phyloP scores from a whole-genome alignment of 2,888 invertebrate genomes.

The Conops quadrifasciatus region DNA sequence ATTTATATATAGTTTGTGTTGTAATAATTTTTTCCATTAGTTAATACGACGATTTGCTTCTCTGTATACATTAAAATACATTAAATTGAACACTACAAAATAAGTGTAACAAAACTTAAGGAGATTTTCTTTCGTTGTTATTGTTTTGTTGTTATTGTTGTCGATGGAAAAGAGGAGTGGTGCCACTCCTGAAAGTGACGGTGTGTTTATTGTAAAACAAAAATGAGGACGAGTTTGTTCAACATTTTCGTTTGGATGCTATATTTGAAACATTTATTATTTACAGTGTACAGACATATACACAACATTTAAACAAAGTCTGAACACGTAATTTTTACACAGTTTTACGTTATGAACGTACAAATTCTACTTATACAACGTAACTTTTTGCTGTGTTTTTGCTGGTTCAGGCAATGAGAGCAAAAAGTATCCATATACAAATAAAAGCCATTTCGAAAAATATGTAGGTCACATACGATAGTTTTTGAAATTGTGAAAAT shows the following conservation, averaged over 20 bases:
- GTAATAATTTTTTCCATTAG: not conserved
- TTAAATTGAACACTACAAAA: conserved; percentile 66
- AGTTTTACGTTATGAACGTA: too few species aligned
- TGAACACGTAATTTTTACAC: not conserved
- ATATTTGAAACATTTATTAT: not conserved
- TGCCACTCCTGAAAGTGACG: not conserved
- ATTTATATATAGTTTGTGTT: conserved; percentile 13
- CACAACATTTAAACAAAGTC: not conserved
- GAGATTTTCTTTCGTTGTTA: conserved; percentile 51
- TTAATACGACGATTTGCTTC: conserved; percentile 60
- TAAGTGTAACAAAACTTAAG: conserved; percentile 65
- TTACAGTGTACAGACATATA: not conserved
- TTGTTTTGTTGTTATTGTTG: not conserved
- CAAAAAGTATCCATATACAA: too few species aligned
- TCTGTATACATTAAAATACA: conserved; percentile 64
- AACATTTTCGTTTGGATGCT: not conserved
- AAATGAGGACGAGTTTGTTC: too few species aligned
- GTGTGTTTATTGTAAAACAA: not conserved
- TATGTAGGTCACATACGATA: not conserved
- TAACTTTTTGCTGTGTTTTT: not conserved
- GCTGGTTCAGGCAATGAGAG: too few species aligned
- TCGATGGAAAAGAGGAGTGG: too few species aligned
- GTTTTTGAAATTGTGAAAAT: not conserved
- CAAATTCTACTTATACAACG: too few species aligned
- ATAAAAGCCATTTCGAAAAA: too few species aligned